These are phyloP conservation scores for Falco biarmicus DNA, from an alignment of 2,797 vertebrate genomes.

Conservation along the genomic window DNA sequence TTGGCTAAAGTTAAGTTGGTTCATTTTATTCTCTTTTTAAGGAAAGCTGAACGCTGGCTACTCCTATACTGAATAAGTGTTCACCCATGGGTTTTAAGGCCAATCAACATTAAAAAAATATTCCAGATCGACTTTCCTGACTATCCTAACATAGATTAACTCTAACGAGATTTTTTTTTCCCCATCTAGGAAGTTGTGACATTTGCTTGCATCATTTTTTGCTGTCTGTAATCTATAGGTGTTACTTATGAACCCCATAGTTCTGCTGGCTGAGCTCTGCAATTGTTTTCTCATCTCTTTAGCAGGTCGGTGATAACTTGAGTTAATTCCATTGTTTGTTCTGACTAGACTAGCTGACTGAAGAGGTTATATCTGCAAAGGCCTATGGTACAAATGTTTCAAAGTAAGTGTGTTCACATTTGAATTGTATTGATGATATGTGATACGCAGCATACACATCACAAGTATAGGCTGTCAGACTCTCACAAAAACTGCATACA, in stretches of 20 bases:
- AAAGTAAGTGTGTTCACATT: background rate
- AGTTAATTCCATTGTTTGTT: background rate
- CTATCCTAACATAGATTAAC: background rate
- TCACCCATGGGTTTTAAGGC: background rate
- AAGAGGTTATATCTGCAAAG: background rate
- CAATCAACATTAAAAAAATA: background rate
- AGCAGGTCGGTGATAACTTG: no score
- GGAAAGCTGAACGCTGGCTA: background rate
- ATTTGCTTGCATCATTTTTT: background rate
- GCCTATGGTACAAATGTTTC: background rate
- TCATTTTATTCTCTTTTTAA: background rate
- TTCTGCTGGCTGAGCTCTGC: background rate
- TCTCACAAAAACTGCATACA: background rate
- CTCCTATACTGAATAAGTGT: background rate
- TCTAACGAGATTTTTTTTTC: background rate
- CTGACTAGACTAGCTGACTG: background rate
- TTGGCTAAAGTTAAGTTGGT: background rate
- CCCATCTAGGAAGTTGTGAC: background rate
- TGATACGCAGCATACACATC: no score
- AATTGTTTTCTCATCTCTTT: background rate
- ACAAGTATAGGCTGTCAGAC: background rate
- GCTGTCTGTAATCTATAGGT: background rate
- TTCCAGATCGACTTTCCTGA: background rate
- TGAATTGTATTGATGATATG: background rate
- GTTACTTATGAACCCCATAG: background rate